Conservation (phyloP, 2,888 invertebrate genomes). For the Thecocarcelia acutangulata region DNA sequence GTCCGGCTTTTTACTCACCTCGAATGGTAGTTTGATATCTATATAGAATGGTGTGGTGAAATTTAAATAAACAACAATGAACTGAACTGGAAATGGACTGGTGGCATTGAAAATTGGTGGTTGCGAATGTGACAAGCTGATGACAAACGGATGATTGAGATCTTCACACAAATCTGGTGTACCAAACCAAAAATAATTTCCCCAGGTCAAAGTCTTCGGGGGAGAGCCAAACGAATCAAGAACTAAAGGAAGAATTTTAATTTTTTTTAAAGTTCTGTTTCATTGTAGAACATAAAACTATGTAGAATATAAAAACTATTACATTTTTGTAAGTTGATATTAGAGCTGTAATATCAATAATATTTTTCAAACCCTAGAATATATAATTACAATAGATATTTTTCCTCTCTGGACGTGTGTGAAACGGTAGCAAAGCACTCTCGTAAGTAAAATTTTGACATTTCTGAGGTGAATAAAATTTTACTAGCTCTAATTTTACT, state of each 20-base stretch:
- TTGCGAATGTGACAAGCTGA: constrained; percentile 70
- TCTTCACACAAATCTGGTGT: constrained; percentile 74
- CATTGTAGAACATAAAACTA: no score
- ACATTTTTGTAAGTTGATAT: no score
- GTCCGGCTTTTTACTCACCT: constrained; percentile 71
- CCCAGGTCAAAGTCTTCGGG: constrained; percentile 74
- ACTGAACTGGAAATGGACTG: constrained; percentile 73
- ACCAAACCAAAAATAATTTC: constrained; percentile 76
- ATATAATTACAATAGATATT: no score
- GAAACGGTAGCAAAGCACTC: no score
- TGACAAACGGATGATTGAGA: constrained; percentile 73
- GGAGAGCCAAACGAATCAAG: constrained; percentile 74
- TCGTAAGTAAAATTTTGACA: no score
- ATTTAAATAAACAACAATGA: constrained; percentile 74
- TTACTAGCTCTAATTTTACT: no score
- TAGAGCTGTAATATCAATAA: no score
- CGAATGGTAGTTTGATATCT: constrained; percentile 74
- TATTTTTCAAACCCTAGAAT: no score
- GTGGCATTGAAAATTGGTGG: constrained; percentile 71
- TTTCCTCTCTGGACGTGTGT: no score
- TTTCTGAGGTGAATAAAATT: no score
- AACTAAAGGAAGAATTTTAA: constrained; percentile 68
- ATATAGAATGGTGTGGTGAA: constrained; percentile 75
- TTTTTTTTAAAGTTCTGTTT: no score
- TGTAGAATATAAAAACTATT: no score